Base-by-base conservation (phyloP, 2,797 vertebrate species). In the Pipistrellus kuhlii region DNA sequence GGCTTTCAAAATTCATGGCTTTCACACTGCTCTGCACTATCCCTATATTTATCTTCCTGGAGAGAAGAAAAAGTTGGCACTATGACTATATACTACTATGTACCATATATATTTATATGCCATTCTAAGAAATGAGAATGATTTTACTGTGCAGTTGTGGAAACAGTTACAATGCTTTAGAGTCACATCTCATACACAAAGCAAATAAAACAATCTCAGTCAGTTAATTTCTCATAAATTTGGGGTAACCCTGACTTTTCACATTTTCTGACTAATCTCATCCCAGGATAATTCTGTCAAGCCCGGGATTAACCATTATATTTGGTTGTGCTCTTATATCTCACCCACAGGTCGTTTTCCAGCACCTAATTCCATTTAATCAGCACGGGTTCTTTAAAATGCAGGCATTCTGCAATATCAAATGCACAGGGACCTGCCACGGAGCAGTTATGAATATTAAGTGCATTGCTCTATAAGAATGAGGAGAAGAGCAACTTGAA, bases 381-480 rank as follows among this genome's bases (percentile, higher is more conserved):
- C 97, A 98, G 84, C 97, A 97, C 35, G 35, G 96, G 68, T 96
- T 94, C 96, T 96, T 97, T 96, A 96, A 97, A 97, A 98, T 93
- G 97, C 96, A 97, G 96, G 95, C 91, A 95, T 95, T 97, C 90
- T 96, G 95, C 83, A 94, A 87, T 97, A 53, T 95, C 72, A 97
- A 90, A 97, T 66, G 97, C 94, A 96, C 35, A 96, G 97, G 93
- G 96, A 98, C 95, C 96, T 98, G 97, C 93, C 96, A 97, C 64
- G 83, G 71, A 97, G 96, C 96, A 97, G 94, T 97, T 97, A 97
- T 94, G 94, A 97, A 96, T 97, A 98, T 98, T 98, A 98, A 83
- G 66, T 98, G 96, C 94, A 96, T 97, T 96, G 96, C 96, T 93
- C n/a, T 96, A 57, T 75, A 97, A 97, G 95, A 97, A 97, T 80